Evolutionary conservation across 1,140 invertebrate genomes (phyloP).

Genomic region (Ectropis grisescens): DNA sequence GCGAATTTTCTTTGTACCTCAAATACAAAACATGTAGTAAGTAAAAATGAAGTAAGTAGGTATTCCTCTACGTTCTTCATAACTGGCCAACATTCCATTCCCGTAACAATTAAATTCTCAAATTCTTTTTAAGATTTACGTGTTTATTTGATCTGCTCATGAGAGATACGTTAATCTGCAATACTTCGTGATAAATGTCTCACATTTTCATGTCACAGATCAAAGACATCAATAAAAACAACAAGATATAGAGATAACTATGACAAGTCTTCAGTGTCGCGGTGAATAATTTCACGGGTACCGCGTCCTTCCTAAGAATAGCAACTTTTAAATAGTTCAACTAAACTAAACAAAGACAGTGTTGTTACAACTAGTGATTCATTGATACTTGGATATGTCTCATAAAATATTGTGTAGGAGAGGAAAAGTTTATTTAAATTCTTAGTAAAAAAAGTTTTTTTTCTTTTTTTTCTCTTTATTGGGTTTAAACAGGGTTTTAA

Average conservation of each 20-base stretch:
- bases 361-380: constrained; percentile 14
- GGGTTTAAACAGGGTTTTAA: too few species aligned
- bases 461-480: too few species aligned
- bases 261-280: constrained; percentile 38
- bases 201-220: constrained; percentile 34
- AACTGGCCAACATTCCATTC: constrained; percentile 11
- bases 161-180: constrained; percentile 33
- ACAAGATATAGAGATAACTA: constrained; percentile 40
- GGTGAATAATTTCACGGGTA: constrained; percentile 31
- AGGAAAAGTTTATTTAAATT: too few species aligned
- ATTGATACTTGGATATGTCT: too few species aligned
- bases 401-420: too few species aligned
- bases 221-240: constrained; percentile 54
- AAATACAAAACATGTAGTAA: too few species aligned
- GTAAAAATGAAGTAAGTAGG: too few species aligned
- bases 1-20: too few species aligned
- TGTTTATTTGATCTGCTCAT: constrained; percentile 35
- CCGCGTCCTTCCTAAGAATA: constrained; percentile 23
- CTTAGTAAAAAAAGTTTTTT: too few species aligned
- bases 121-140: constrained; percentile 40
- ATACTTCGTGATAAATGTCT: constrained; percentile 37
- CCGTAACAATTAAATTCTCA: constrained; percentile 31
- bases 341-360: constrained; percentile 20
- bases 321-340: constrained; percentile 37
- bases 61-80: too few species aligned